A percentile compares a stretch with the other conserved stretches of the same genome.
Evolutionary conservation across 2,888 invertebrate genomes (phyloP).

Genomic region (Hydroisotoma schaefferi): DNA sequence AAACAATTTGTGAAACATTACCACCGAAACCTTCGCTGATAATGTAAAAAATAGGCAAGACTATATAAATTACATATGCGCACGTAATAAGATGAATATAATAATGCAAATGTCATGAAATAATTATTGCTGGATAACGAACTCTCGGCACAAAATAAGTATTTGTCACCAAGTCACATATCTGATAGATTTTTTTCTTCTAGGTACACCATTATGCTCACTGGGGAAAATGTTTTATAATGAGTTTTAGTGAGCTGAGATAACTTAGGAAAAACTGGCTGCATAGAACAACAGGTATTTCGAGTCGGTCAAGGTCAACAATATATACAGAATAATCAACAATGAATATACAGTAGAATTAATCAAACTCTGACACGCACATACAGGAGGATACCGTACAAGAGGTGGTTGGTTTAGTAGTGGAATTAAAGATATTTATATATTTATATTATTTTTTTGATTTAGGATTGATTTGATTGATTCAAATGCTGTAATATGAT

Average conservation of each 20-base stretch:
- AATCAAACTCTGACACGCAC: slow-evolving; percentile 2
- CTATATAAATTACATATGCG: slow-evolving; percentile 7
- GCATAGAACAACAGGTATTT: too few relatives aligned
- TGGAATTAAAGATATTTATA: slow-evolving; percentile 6
- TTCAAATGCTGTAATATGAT: slow-evolving; percentile 13
- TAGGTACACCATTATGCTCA: not conserved
- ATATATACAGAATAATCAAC: too few relatives aligned
- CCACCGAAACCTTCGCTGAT: not conserved
- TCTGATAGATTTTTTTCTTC: slow-evolving; percentile 1
- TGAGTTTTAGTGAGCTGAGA: too few relatives aligned
- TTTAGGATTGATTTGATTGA: slow-evolving; percentile 9
- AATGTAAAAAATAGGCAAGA: slow-evolving; percentile 15
- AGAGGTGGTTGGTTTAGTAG: too few relatives aligned
- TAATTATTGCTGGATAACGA: slow-evolving; percentile 19
- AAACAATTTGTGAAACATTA: slow-evolving; percentile 10
- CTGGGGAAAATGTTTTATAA: not conserved
- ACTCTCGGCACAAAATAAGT: slow-evolving; percentile 4
- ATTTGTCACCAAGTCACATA: slow-evolving; percentile 19
- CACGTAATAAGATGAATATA: slow-evolving; percentile 8
- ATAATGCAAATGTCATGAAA: slow-evolving; percentile 7
- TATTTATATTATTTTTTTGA: not conserved
- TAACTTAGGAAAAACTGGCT: too few relatives aligned
- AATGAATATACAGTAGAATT: not conserved
- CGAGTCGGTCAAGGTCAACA: too few relatives aligned
- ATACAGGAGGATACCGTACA: slow-evolving; percentile 1